phyloP scores from a whole-genome alignment of 2,797 vertebrate genomes.

The Chloroceryle inda region DNA sequence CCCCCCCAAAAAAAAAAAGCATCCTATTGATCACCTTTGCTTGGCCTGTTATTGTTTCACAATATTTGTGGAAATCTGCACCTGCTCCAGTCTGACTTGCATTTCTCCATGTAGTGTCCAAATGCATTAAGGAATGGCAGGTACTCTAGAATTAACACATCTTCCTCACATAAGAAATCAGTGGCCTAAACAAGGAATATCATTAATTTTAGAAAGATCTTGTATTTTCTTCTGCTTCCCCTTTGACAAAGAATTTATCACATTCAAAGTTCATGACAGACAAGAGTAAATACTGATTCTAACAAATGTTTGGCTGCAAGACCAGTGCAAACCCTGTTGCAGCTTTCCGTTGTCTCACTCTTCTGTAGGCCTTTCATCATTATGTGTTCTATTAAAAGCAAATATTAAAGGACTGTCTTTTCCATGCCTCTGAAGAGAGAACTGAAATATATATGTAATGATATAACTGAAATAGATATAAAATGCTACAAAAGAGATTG shows the following conservation, averaged over 20 bases:
- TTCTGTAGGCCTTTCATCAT: not conserved
- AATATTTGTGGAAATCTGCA: not conserved
- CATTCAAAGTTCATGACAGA: not conserved
- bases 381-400: not conserved
- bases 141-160: not conserved
- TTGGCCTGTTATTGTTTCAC: not conserved
- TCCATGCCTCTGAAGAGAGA: not conserved
- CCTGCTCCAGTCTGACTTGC: not conserved
- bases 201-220: not conserved
- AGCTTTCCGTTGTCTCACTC: not conserved
- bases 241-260: not conserved
- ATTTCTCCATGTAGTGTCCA: not conserved
- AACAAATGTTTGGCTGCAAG: not conserved
- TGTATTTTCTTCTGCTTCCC: not conserved
- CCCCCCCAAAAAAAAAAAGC: too few species aligned
- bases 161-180: not conserved
- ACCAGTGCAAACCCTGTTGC: not conserved
- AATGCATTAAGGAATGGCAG: not conserved
- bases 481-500: not conserved
- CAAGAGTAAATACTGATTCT: not conserved
- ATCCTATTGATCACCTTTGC: not conserved
- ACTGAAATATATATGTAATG: not conserved
- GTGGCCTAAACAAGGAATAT: not conserved
- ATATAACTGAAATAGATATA: not conserved
- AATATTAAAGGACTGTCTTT: not conserved